These are phyloP conservation scores for Tetramorium simillimum DNA, from an alignment of 1,140 invertebrate genomes.

Conservation along the genomic window DNA sequence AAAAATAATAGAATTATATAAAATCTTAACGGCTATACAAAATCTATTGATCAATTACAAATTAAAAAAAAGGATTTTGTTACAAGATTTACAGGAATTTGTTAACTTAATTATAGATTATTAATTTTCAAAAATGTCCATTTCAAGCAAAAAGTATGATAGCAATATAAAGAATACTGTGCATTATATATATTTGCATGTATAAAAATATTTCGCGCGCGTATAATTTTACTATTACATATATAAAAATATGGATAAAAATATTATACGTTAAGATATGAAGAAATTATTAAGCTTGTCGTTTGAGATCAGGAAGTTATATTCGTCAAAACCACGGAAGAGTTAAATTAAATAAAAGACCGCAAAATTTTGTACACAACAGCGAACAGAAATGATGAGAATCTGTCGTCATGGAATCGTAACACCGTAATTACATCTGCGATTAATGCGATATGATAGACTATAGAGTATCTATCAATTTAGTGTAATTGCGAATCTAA, in stretches of 20 bases:
- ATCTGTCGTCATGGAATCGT: background rate
- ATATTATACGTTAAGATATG: background rate
- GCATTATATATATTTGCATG: background rate
- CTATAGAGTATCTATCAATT: background rate
- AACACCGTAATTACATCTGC: conserved; percentile 35
- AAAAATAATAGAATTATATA: background rate
- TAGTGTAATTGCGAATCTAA: background rate
- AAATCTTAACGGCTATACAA: background rate
- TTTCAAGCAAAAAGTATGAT: background rate
- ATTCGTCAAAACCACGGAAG: background rate
- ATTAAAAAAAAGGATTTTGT: background rate
- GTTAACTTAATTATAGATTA: background rate
- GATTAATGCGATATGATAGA: conserved; percentile 12
- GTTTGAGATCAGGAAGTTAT: background rate
- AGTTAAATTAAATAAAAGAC: background rate
- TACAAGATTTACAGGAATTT: background rate
- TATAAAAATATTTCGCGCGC: background rate
- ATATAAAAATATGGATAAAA: conserved; percentile 1
- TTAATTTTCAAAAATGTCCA: background rate
- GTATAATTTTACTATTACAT: background rate
- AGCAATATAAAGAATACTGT: background rate
- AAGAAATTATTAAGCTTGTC: background rate
- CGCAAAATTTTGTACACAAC: background rate
- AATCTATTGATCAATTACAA: background rate
- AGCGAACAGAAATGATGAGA: background rate